Percentiles rank a stretch among this genome's conserved stretches.
Evolutionary conservation across 2,113 vertebrate species (phyloP).

Genomic region (Kryptolebias marmoratus): DNA sequence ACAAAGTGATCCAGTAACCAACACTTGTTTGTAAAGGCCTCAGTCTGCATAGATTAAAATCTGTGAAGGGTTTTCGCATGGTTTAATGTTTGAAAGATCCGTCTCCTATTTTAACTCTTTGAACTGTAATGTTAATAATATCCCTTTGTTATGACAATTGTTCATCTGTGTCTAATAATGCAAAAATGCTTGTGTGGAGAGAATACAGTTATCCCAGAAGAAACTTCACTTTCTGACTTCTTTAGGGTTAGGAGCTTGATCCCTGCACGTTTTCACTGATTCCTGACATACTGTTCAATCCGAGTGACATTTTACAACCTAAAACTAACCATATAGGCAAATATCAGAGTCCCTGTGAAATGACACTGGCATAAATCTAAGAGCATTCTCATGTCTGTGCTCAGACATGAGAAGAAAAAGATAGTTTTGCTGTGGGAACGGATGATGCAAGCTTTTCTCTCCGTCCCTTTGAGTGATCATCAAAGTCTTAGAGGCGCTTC

Average conservation of each 20-base stretch:
- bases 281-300: neutral
- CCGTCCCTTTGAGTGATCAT: conserved; percentile 46
- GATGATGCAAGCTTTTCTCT: conserved; percentile 45
- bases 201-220: too few relatives aligned
- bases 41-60: conserved; percentile 18
- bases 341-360: neutral
- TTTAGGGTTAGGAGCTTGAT: neutral
- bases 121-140: conserved; percentile 9
- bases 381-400: neutral
- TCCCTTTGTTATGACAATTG: too few relatives aligned
- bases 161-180: too few relatives aligned
- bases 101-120: conserved; percentile 18
- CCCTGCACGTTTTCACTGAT: neutral
- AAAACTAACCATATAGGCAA: neutral
- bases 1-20: conserved; percentile 41
- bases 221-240: too few relatives aligned
- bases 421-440: conserved; percentile 54
- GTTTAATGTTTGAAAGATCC: conserved; percentile 24
- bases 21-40: conserved; percentile 44
- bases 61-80: conserved; percentile 22
- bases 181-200: too few relatives aligned
- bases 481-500: conserved; percentile 55
- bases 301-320: neutral
- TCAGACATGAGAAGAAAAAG: conserved; percentile 2
- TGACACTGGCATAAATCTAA: too few relatives aligned